phyloP scores from a whole-genome alignment of 2,113 vertebrate species.

The Otis tarda region DNA sequence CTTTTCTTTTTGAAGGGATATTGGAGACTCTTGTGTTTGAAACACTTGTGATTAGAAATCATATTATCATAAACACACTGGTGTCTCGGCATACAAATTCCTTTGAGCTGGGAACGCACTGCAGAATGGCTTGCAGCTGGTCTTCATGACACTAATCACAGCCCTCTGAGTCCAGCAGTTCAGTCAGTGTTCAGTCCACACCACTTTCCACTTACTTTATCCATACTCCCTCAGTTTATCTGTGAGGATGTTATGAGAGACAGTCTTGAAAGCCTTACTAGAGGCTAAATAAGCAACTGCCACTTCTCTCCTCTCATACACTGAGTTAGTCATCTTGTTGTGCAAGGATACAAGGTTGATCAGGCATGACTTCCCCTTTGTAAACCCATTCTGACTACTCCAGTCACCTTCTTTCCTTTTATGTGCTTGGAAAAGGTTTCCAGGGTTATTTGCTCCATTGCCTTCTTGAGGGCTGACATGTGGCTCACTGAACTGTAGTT shows the following conservation, averaged over 20 bases:
- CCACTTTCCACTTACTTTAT: neutral
- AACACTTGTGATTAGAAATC: neutral
- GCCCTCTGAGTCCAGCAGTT: neutral
- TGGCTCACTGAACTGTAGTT: neutral
- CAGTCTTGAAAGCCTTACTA: neutral
- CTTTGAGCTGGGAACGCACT: rapidly evolving
- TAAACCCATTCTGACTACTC: neutral
- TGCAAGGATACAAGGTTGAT: neutral
- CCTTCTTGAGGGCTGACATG: neutral
- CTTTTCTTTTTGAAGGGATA: neutral
- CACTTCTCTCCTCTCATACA: neutral
- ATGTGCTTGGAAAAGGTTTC: neutral
- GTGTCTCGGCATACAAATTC: neutral
- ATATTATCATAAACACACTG: neutral
- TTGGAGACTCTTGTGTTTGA: neutral
- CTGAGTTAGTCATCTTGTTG: neutral
- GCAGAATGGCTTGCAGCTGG: neutral
- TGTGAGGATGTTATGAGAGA: neutral
- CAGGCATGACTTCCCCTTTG: neutral
- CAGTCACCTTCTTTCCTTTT: neutral
- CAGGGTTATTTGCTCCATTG: neutral
- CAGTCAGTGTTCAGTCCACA: neutral
- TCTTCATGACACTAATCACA: neutral
- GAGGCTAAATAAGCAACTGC: neutral
- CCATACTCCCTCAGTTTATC: neutral